A percentile compares a stretch with the other conserved stretches of the same genome.
Conservation (phyloP, 2,888 invertebrate genomes). For the Drosophila paracracens region DNA sequence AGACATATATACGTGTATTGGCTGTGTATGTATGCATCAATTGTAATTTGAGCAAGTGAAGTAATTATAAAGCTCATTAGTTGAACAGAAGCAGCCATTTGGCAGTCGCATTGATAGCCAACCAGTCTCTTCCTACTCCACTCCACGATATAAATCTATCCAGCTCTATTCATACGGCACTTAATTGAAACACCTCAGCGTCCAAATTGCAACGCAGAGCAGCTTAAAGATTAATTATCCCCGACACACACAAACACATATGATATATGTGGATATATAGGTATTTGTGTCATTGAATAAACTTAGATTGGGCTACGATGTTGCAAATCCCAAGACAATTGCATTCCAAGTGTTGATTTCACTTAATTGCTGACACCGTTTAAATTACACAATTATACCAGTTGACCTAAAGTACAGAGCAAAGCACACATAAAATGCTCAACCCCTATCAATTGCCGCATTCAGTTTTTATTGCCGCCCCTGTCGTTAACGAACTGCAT, state of each 20-base stretch:
- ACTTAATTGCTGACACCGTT: slow-evolving; percentile 69
- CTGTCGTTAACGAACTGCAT: slow-evolving; percentile 42
- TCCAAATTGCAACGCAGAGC: slow-evolving; percentile 16
- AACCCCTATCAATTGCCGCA: background rate
- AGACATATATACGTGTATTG: background rate
- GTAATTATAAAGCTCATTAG: slow-evolving; percentile 40
- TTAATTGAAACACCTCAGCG: slow-evolving; percentile 61
- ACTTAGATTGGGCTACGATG: slow-evolving; percentile 4
- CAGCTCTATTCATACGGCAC: background rate
- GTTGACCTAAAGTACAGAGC: slow-evolving; percentile 24
- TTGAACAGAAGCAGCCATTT: slow-evolving; percentile 3
- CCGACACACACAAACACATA: slow-evolving; percentile 23
- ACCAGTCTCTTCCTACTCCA: background rate
- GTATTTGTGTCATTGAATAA: background rate
- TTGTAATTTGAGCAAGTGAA: slow-evolving; percentile 11
- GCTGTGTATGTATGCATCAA: background rate
- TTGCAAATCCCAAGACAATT: slow-evolving; percentile 51
- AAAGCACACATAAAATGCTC: background rate
- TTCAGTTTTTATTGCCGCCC: slow-evolving; percentile 16
- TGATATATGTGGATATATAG: background rate
- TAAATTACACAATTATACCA: slow-evolving; percentile 49
- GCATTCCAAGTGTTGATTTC: slow-evolving; percentile 67
- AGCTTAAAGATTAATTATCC: slow-evolving; percentile 70
- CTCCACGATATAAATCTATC: background rate
- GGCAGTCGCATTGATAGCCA: slow-evolving; percentile 13